Conservation (phyloP, 2,888 invertebrate species). For the Rhogogaster chlorosoma region DNA sequence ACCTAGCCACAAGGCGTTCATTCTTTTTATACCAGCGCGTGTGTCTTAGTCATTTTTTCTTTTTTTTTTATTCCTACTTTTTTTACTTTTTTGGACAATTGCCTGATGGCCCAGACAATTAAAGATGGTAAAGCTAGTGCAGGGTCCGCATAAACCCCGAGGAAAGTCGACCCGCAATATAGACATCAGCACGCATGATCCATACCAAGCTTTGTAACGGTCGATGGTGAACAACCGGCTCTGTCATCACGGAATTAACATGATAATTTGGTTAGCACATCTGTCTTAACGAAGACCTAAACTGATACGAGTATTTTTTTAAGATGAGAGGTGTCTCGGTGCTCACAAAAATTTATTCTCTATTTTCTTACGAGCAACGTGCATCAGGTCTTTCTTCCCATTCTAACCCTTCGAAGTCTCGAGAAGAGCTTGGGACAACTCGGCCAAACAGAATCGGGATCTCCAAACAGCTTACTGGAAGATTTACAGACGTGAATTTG, state of each 20-base stretch:
- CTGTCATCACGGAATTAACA: slow-evolving; percentile 44
- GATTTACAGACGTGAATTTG: neutral
- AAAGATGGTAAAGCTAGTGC: neutral
- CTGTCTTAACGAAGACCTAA: slow-evolving; percentile 38
- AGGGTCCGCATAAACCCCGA: neutral
- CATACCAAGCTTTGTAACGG: slow-evolving; percentile 46
- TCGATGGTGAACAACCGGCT: slow-evolving; percentile 46
- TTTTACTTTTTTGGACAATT: neutral
- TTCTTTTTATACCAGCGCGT: neutral
- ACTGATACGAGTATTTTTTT: slow-evolving; percentile 2
- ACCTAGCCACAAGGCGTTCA: slow-evolving; percentile 13
- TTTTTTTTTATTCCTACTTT: neutral
- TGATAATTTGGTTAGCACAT: slow-evolving; percentile 47
- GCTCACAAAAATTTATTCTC: neutral
- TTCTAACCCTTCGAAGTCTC: neutral
- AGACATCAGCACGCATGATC: neutral
- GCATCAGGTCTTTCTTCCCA: neutral
- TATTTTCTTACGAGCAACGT: neutral
- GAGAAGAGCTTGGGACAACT: neutral
- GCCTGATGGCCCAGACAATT: neutral
- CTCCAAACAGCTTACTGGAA: neutral
- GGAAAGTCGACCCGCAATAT: neutral
- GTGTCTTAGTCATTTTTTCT: neutral
- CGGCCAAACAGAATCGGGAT: neutral
- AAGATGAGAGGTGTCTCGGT: neutral